A percentile compares a stretch with the other conserved stretches of the same genome.
Conservation (phyloP, 2,888 invertebrate species). For the Drosophila mayaguana region DNA sequence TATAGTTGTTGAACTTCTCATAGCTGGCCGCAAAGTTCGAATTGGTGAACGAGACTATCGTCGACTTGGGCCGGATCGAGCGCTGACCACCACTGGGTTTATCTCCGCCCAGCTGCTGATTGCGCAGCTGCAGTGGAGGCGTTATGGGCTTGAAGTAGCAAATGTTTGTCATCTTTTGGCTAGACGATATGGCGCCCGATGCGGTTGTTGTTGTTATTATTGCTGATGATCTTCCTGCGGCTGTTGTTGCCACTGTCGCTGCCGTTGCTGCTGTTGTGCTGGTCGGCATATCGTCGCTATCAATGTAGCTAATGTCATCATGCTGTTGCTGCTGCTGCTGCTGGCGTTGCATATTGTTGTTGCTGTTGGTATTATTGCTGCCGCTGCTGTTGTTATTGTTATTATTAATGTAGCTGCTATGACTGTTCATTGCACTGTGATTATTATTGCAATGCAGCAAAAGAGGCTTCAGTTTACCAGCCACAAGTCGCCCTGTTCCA, state of each 20-base stretch:
- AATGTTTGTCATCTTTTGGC: constrained; percentile 35
- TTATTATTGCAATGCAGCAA: constrained; percentile 40
- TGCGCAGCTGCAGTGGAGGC: constrained; percentile 61
- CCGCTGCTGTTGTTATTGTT: constrained; percentile 46
- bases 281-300: constrained; percentile 76
- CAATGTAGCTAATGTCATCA: constrained; percentile 83
- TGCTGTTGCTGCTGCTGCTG: constrained; percentile 59
- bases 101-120: constrained; percentile 26
- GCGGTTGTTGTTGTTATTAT: constrained; percentile 5
- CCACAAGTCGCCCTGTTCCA: constrained; percentile 29
- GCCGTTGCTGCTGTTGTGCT: constrained; percentile 23
- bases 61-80: constrained; percentile 77
- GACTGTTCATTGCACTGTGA: constrained; percentile 37
- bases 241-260: constrained; percentile 1
- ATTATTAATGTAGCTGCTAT: constrained; percentile 31
- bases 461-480: constrained; percentile 42
- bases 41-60: constrained; percentile 72
- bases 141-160: constrained; percentile 72
- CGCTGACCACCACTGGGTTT: constrained; percentile 48
- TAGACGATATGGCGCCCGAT: constrained; percentile 7
- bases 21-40: constrained; percentile 64
- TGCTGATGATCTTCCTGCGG: constrained; percentile 1
- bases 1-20: constrained; percentile 79
- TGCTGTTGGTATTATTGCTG: constrained; percentile 34
- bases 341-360: constrained; percentile 58